Conservation (phyloP, 1,140 invertebrate species). For the Hylyphantes graminicola region DNA sequence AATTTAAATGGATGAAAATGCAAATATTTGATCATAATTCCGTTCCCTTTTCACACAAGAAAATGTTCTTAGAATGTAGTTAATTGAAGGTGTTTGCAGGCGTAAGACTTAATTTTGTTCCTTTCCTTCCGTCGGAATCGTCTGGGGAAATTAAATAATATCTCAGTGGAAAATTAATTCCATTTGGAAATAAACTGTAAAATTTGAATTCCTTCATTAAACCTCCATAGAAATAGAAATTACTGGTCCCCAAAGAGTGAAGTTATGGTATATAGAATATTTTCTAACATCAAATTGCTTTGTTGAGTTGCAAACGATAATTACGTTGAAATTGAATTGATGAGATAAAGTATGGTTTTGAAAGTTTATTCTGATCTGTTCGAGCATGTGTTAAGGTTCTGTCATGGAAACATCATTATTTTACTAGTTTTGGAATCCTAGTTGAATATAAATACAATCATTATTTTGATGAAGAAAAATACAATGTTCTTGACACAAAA, state of each 20-base stretch:
- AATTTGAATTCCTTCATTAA: slow-evolving; percentile 46
- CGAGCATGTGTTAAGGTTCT: neutral
- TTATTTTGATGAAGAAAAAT: too few relatives aligned
- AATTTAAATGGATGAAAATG: slow-evolving; percentile 49
- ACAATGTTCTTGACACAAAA: too few relatives aligned
- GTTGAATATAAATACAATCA: too few relatives aligned
- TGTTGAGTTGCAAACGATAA: slow-evolving; percentile 4
- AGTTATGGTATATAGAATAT: neutral
- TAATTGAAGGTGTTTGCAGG: slow-evolving; percentile 37
- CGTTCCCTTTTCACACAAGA: slow-evolving; percentile 26
- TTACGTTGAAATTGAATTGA: slow-evolving; percentile 28
- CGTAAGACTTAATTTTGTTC: slow-evolving; percentile 41
- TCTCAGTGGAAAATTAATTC: slow-evolving; percentile 45
- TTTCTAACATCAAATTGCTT: too few relatives aligned
- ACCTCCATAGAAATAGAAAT: slow-evolving; percentile 23
- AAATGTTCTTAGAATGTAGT: slow-evolving; percentile 14
- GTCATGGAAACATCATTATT: neutral
- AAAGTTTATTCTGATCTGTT: neutral
- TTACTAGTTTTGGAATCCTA: neutral
- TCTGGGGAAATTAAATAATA: slow-evolving; percentile 30
- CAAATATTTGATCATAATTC: slow-evolving; percentile 46
- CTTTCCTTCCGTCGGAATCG: slow-evolving; percentile 19
- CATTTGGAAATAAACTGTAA: slow-evolving; percentile 45
- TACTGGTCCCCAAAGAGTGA: slow-evolving; percentile 5
- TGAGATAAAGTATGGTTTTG: slow-evolving; percentile 7